phyloP scores from a whole-genome alignment of 2,888 invertebrate genomes.

The Balanococcus diminutus region DNA sequence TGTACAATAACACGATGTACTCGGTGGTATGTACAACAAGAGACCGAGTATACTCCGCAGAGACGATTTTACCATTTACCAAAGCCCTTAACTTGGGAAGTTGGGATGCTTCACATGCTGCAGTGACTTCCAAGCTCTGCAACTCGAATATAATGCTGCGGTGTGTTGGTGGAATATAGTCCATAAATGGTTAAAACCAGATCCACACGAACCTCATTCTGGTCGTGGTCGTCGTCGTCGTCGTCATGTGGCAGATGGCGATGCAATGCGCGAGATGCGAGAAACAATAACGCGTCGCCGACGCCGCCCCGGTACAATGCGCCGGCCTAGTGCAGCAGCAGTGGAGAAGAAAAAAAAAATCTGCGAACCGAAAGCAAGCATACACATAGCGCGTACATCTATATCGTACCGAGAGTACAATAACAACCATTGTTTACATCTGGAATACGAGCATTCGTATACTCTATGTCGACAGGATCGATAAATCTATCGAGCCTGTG shows the following conservation, averaged over 20 bases:
- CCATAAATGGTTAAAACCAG: slow-evolving; percentile 24
- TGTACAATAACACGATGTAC: neutral
- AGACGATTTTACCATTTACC: neutral
- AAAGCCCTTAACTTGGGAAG: neutral
- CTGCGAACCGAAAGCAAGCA: neutral
- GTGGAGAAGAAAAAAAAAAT: neutral
- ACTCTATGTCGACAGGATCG: neutral
- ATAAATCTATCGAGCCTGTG: neutral
- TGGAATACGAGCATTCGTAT: neutral
- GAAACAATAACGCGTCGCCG: slow-evolving; percentile 2
- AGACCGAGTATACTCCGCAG: too few relatives aligned
- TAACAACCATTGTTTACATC: slow-evolving; percentile 14
- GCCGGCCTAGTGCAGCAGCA: too few relatives aligned
- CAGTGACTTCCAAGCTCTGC: neutral
- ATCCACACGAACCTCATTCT: neutral
- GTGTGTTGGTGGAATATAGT: neutral
- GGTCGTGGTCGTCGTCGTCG: neutral
- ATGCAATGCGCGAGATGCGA: neutral
- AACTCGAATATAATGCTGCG: too few relatives aligned
- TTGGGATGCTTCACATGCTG: neutral
- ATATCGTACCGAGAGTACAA: too few relatives aligned
- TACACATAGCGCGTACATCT: too few relatives aligned
- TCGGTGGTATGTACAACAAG: neutral
- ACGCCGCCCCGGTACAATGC: neutral
- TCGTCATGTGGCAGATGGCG: slow-evolving; percentile 2